Evolutionary conservation across 2,797 vertebrate species (phyloP).

Genomic region (Pangasius mekongensis): DNA sequence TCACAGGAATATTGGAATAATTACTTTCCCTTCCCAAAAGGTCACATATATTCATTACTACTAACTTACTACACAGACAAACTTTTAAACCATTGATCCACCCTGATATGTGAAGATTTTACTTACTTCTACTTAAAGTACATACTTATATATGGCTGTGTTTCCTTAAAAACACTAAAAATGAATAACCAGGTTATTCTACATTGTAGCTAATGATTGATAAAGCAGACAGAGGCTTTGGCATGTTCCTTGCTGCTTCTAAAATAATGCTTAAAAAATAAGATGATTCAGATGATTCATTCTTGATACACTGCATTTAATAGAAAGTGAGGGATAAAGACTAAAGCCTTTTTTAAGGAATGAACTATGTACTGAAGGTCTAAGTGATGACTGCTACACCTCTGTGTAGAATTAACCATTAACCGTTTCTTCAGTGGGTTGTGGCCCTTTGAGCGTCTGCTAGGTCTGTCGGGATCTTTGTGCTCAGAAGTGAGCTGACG

Average conservation of each 20-base stretch:
- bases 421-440: slow-evolving; percentile 61
- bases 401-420: slow-evolving; percentile 7
- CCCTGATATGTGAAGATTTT: not conserved
- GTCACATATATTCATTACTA: not conserved
- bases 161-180: slow-evolving; percentile 2
- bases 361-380: not conserved
- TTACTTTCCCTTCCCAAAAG: not conserved
- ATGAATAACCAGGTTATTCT: not conserved
- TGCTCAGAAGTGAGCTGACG: slow-evolving; percentile 86
- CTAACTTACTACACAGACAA: not conserved
- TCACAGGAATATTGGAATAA: slow-evolving; percentile 1
- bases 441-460: slow-evolving; percentile 64
- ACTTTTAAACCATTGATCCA: not conserved
- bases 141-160: not conserved
- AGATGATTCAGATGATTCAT: not conserved
- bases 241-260: not conserved
- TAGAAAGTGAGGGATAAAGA: not conserved
- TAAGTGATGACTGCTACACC: slow-evolving; percentile 12
- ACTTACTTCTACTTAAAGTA: not conserved
- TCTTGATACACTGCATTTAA: not conserved
- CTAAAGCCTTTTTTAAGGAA: not conserved
- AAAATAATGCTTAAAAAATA: not conserved
- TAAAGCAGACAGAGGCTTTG: not conserved
- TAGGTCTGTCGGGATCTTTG: slow-evolving; percentile 79
- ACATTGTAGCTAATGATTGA: not conserved